Percentiles rank a stretch among this genome's conserved stretches.
Conservation (phyloP, 1,140 invertebrate species). For the Nephotettix cincticeps region DNA sequence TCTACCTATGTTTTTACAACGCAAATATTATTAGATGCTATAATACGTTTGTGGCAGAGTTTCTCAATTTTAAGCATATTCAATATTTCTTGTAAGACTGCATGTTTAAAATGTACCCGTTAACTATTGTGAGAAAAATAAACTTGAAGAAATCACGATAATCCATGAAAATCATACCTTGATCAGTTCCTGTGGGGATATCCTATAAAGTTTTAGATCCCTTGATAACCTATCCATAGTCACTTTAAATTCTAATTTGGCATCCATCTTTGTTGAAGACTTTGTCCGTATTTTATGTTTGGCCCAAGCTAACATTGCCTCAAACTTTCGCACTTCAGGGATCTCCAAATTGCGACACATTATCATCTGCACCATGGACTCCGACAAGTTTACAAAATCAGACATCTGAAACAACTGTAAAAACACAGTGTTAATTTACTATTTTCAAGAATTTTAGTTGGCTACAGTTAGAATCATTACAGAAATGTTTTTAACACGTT, state of each 20-base stretch:
- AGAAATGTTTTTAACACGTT: too few relatives aligned
- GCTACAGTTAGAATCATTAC: too few relatives aligned
- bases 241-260: constrained; percentile 86
- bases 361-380: constrained; percentile 83
- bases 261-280: constrained; percentile 74
- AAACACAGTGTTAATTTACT: too few relatives aligned
- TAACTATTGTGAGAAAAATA: too few relatives aligned
- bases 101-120: too few relatives aligned
- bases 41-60: too few relatives aligned
- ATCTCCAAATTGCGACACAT: constrained; percentile 85
- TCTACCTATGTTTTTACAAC: too few relatives aligned
- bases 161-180: constrained; percentile 58
- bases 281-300: constrained; percentile 76
- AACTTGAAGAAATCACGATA: neutral
- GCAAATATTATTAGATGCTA: too few relatives aligned
- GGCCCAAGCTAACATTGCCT: constrained; percentile 90
- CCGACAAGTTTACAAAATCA: constrained; percentile 84
- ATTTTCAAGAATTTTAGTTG: too few relatives aligned
- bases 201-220: constrained; percentile 87
- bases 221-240: constrained; percentile 87
- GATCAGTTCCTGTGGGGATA: constrained; percentile 89
- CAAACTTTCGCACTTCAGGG: constrained; percentile 88
- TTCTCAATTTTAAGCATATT: too few relatives aligned
- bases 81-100: too few relatives aligned
- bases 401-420: constrained; percentile 74